Evolutionary conservation across 2,797 vertebrate species (phyloP), one percentile per base, ranked within the genome.

Genomic region (Enteromius radiatus): DNA sequence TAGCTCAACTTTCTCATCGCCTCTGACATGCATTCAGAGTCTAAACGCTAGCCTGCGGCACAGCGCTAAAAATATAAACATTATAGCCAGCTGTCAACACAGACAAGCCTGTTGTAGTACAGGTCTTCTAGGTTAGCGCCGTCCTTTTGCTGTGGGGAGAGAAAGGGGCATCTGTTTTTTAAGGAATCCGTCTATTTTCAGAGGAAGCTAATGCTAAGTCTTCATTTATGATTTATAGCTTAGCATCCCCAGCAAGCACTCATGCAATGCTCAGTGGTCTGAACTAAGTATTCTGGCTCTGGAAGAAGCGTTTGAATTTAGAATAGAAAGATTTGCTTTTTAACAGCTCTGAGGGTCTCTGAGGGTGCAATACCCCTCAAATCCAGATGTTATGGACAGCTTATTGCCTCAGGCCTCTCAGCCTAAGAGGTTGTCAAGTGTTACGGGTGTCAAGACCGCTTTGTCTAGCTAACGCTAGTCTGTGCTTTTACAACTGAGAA

Each of bases 31-130:
- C 69, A 76, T 80, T 82, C 78, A 67, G 77, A 76, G 76, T 52
- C 64, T 78, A 80, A 78, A 84, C 3, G 61, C 23, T 45, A 81
- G 82, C 84, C 82, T 1, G 26, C 56, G 85, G 87, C 52, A 1
- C 23, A 33, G 63, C 28, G 54, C 80, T 83, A 86, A 81, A 88
- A 81, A 88, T 88, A 86, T 83, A 88, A 84, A 82, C 84, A 82
- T 84, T 76, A 86, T 28, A 47, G 67, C 80, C 74, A 45, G 80
- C 82, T 88, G 80, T 88, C 87, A 84, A 82, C 80, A 63, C 36
- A 81, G 76, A 80, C 65, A 78, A 21, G 23, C 49, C 47, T n/a
- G 21, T 43, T 65, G 49, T 79, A 59, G 15, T 28, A 41, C 38
- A 26, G 52, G 38, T 83, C 52, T 33, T 74, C 63, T 61, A 43